Conservation (phyloP, 2,113 vertebrate genomes). For the Cervus canadensis region DNA sequence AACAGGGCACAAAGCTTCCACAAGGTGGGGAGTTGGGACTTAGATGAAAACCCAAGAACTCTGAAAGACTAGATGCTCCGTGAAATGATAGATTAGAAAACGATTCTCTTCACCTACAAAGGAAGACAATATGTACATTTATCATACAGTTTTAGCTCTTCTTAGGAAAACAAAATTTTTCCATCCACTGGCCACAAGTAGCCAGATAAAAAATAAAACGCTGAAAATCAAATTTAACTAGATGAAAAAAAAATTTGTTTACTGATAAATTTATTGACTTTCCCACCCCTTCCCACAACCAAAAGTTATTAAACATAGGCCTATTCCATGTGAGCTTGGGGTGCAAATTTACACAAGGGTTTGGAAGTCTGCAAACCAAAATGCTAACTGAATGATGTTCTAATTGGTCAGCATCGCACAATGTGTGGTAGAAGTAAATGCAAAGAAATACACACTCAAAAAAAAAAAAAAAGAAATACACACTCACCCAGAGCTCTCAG, state of each 20-base stretch:
- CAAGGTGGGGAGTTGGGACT: not conserved
- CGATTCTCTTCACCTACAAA: not conserved
- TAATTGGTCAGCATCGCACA: not conserved
- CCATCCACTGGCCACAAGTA: not conserved
- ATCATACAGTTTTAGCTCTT: not conserved
- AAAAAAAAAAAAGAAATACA: not conserved
- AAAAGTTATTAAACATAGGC: not conserved
- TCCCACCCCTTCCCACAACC: not conserved
- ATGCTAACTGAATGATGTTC: not conserved
- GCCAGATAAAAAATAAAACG: not conserved
- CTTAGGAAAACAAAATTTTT: not conserved
- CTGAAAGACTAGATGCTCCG: not conserved
- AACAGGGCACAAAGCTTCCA: not conserved
- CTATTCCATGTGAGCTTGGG: not conserved
- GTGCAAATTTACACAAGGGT: not conserved
- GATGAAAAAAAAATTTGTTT: not conserved
- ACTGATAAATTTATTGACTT: not conserved
- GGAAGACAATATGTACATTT: not conserved
- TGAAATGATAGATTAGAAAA: not conserved
- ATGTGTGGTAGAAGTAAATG: not conserved
- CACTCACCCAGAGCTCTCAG: not conserved
- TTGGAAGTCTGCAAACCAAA: not conserved
- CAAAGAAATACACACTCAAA: not conserved
- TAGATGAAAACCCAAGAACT: not conserved
- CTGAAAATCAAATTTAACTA: not conserved